Conservation (phyloP, 2,888 invertebrate species). For the Drosophila atripex region DNA sequence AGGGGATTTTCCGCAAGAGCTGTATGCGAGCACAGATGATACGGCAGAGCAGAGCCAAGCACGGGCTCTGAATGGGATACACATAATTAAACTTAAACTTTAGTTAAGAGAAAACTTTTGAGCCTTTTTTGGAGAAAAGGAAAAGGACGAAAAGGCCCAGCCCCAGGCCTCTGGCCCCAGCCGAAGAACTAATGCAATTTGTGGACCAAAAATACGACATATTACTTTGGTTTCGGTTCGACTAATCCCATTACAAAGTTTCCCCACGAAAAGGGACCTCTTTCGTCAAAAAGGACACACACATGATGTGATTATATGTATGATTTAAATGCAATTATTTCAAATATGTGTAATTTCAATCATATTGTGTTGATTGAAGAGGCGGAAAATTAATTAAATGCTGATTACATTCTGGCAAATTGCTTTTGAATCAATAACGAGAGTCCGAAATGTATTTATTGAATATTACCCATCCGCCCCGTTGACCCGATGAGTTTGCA, state of each 20-base stretch:
- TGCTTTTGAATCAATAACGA: neutral
- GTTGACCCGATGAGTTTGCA: neutral
- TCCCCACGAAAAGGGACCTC: neutral
- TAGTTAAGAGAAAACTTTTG: conserved; percentile 19
- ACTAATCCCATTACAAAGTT: conserved; percentile 3
- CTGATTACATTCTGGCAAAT: neutral
- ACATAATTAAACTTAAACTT: conserved; percentile 39
- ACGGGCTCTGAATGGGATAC: conserved; percentile 17
- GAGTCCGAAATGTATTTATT: neutral
- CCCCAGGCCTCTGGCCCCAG: too few species aligned
- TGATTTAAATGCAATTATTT: conserved; percentile 2
- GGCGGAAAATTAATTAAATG: neutral
- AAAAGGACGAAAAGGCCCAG: neutral
- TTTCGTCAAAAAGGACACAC: neutral
- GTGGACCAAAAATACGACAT: neutral
- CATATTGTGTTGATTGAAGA: neutral
- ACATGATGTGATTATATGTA: neutral
- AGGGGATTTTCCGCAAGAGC: conserved; percentile 12
- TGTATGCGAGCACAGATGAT: conserved; percentile 6
- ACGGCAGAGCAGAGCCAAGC: neutral
- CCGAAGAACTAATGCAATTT: conserved; percentile 14
- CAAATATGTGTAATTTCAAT: neutral
- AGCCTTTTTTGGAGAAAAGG: neutral
- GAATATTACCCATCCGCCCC: conserved; percentile 2
- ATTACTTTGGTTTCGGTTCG: conserved; percentile 2